Evolutionary conservation across 2,888 invertebrate species (phyloP), one percentile per base, ranked within the genome.

Genomic region (Netelia inedita): DNA sequence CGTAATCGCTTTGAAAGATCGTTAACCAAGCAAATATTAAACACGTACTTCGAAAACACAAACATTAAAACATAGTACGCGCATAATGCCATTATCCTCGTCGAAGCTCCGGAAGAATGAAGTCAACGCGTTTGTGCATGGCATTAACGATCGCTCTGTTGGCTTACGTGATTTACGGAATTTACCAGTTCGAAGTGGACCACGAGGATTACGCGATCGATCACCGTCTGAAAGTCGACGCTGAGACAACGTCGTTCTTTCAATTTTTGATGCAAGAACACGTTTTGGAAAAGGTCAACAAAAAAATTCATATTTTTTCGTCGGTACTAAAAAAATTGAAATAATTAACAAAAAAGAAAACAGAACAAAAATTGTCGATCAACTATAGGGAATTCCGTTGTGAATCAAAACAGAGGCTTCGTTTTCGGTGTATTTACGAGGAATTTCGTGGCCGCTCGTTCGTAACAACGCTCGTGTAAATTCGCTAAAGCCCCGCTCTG

Each of bases 271-370:
- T 79, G 41, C 88, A 86, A 65, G 78, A 89, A 14, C 85, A 87
- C 61, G 84, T 87, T 23, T 72, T 91, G 28, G 89, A 91, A 87
- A 90, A 91, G 90, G 90, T 91, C 50, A 10, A 53, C 57, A n/a
- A 35, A 19, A 5, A 19, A 57, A 8, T 14, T 9, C 19, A 53
- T 57, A 55, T 74, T 65, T 74, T 61, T 53, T 28, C 28, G 28
- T 28, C 1, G 5, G 28, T 28, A 28, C 35, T 35, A 6, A 6
- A 35, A 35, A 35, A 8, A 35, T 35, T 41, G 23, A 35, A 28
- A 73, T 23, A 16, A 61, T 55, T 14, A n/a, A 16, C 53, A 59
- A 74, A 63, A 80, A 35, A 61, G 46, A 43, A 28, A 75, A 71
- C n/a, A 68, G 68, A 14, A n/a, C n/a, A 16, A 66, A 41, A 1